phyloP scores from a whole-genome alignment of 2,888 invertebrate genomes.

The Amphimallon solstitiale region DNA sequence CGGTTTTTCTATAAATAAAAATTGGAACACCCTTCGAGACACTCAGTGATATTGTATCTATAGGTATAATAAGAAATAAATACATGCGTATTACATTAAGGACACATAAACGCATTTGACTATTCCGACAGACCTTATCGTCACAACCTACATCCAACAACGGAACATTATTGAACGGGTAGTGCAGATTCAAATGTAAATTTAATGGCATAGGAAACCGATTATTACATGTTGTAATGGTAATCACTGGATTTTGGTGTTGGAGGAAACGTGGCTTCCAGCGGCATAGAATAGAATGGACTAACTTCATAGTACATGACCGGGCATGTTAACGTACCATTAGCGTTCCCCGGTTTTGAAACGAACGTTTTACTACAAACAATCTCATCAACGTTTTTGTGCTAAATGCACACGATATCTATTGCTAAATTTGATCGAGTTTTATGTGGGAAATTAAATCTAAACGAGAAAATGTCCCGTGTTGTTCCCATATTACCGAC shows the following conservation, averaged over 20 bases:
- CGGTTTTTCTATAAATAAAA: no score
- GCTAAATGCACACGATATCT: no score
- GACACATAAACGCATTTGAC: neutral
- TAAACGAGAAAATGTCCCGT: no score
- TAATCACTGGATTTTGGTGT: slow-evolving; percentile 24
- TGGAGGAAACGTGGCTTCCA: slow-evolving; percentile 4
- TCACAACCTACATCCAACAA: neutral
- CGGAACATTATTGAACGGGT: slow-evolving; percentile 12
- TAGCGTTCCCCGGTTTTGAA: no score
- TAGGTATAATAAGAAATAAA: no score
- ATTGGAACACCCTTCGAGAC: no score
- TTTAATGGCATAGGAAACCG: slow-evolving; percentile 25
- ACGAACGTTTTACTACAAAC: no score
- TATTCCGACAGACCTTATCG: slow-evolving; percentile 7
- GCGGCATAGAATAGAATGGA: neutral
- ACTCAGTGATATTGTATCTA: no score
- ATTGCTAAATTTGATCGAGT: no score
- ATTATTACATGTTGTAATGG: slow-evolving; percentile 28
- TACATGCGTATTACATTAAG: neutral
- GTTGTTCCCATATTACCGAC: no score
- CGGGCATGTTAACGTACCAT: neutral
- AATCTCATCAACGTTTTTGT: no score
- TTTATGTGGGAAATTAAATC: no score
- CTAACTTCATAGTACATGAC: slow-evolving; percentile 19
- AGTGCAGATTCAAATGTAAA: slow-evolving; percentile 22